Percentiles rank a stretch among this genome's conserved stretches.
Evolutionary conservation across 1,140 invertebrate genomes (phyloP).

Genomic region (Leptestheria dahalacensis): DNA sequence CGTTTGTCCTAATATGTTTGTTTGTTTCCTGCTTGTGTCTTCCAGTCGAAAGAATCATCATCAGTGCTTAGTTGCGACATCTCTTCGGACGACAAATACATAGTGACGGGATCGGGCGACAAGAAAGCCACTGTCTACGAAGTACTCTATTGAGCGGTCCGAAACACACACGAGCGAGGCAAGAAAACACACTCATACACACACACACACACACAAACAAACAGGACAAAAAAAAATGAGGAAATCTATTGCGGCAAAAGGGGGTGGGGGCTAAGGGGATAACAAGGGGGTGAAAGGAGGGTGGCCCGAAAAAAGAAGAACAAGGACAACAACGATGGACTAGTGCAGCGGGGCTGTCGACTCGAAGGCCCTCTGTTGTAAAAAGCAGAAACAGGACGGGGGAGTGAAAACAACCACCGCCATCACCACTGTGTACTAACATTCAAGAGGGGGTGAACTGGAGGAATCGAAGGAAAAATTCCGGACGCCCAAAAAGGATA

Average conservation of each 20-base stretch:
- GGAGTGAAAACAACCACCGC: not conserved
- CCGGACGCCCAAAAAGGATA: not conserved
- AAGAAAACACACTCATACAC: not conserved
- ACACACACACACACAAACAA: not conserved
- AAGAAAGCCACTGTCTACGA: constrained; percentile 98
- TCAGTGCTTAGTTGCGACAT: constrained; percentile 98
- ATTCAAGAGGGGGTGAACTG: not conserved
- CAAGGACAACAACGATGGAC: not conserved
- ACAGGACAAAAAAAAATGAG: not conserved
- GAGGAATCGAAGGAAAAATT: not conserved
- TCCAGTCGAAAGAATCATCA: constrained; percentile 93
- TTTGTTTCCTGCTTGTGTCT: constrained; percentile 28
- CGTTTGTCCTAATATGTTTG: not conserved
- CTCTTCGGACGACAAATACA: constrained; percentile 95
- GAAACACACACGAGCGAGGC: not conserved
- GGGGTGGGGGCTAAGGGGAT: not conserved
- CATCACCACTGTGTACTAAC: not conserved
- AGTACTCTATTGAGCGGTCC: constrained; percentile 67
- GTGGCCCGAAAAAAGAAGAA: not conserved
- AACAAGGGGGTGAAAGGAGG: not conserved
- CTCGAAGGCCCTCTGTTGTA: not conserved
- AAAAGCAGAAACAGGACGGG: not conserved
- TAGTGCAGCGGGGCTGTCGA: not conserved
- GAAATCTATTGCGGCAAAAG: not conserved
- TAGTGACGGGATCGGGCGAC: constrained; percentile 96